Conservation (phyloP, 2,888 invertebrate genomes). For the Malthinus seriepunctatus region DNA sequence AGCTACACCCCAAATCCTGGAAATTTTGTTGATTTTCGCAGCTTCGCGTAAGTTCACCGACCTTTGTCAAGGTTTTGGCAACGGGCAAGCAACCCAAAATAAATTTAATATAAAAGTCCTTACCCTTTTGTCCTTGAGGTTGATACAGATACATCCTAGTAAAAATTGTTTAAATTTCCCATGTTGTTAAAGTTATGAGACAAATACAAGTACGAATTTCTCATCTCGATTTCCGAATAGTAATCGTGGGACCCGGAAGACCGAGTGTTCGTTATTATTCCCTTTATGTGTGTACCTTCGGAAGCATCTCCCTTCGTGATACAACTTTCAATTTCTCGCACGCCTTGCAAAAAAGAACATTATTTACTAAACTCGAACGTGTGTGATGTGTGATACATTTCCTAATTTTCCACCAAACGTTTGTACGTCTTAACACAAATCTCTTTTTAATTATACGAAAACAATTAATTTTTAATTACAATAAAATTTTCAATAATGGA, state of each 20-base stretch:
- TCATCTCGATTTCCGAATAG: constrained; percentile 21
- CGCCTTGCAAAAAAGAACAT: constrained; percentile 12
- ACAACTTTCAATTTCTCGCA: constrained; percentile 22
- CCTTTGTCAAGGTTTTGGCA: constrained; percentile 21
- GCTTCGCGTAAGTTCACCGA: constrained; percentile 25
- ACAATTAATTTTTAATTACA: background rate
- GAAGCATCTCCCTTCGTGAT: constrained; percentile 20
- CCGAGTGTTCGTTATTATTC: constrained; percentile 28
- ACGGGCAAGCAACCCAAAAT: constrained; percentile 18
- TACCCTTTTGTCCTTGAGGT: constrained; percentile 21
- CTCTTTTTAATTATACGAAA: background rate
- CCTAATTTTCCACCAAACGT: background rate
- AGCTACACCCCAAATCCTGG: constrained; percentile 30
- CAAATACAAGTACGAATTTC: constrained; percentile 26
- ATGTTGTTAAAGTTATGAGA: constrained; percentile 28
- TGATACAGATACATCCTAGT: constrained; percentile 8
- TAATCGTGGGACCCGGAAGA: constrained; percentile 32
- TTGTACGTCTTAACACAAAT: too few species aligned
- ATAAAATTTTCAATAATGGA: too few species aligned
- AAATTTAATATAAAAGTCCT: constrained; percentile 16
- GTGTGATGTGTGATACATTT: background rate
- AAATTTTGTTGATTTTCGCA: constrained; percentile 30
- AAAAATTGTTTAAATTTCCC: constrained; percentile 13
- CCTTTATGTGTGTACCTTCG: constrained; percentile 24
- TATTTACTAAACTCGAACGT: constrained; percentile 1